These are phyloP conservation scores for Gyrodactylus bullatarudis DNA, from an alignment of 1,140 invertebrate species.

Conservation along the genomic window DNA sequence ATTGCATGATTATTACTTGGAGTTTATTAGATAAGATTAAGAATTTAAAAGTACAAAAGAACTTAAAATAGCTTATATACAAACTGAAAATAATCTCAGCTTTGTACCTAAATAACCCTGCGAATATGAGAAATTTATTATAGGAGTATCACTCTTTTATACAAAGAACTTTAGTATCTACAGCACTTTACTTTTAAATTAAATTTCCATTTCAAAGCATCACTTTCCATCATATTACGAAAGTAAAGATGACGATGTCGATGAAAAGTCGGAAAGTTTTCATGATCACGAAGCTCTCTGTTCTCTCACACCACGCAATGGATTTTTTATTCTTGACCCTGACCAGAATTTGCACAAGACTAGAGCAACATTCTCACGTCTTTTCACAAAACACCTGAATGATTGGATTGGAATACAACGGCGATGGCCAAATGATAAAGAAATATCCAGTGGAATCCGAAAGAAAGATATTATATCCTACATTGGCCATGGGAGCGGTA, in stretches of 20 bases:
- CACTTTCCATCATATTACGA: background rate
- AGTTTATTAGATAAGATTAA: too few relatives aligned
- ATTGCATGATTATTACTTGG: too few relatives aligned
- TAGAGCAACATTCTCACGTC: background rate
- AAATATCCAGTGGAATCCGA: background rate
- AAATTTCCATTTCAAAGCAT: too few relatives aligned
- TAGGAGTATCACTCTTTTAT: too few relatives aligned
- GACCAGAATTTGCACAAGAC: background rate
- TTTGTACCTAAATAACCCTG: too few relatives aligned
- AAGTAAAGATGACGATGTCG: background rate
- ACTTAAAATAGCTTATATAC: too few relatives aligned
- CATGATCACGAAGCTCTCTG: background rate
- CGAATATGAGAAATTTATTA: too few relatives aligned
- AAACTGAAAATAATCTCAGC: too few relatives aligned
- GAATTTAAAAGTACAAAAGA: too few relatives aligned
- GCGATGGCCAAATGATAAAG: background rate
- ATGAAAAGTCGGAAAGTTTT: background rate
- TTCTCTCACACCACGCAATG: background rate
- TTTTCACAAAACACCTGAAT: background rate
- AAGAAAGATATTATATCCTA: background rate
- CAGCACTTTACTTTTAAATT: too few relatives aligned
- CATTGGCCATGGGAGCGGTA: background rate
- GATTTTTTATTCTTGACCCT: background rate
- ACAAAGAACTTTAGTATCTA: too few relatives aligned
- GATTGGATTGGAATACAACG: background rate